These are phyloP conservation scores for Diachrysia chrysitis DNA, from an alignment of 2,888 invertebrate species.

Conservation along the genomic window DNA sequence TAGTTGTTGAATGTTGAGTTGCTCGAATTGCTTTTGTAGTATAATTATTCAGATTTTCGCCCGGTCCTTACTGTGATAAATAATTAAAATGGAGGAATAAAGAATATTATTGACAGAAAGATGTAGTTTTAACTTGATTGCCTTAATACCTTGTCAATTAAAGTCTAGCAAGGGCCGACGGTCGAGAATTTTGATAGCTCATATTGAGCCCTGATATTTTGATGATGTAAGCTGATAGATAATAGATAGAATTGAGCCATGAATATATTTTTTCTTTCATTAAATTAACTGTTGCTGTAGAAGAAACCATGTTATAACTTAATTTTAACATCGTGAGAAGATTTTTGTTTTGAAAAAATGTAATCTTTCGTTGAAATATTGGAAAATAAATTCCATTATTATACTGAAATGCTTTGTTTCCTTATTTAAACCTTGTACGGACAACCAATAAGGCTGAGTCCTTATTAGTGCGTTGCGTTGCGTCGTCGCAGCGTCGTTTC, in stretches of 20 bases:
- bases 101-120: constrained; percentile 69
- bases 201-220: constrained; percentile 88
- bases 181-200: constrained; percentile 86
- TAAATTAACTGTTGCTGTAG: constrained; percentile 76
- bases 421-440: constrained; percentile 60
- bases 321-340: constrained; percentile 77
- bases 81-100: constrained; percentile 74
- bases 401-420: constrained; percentile 71
- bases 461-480: too few relatives aligned
- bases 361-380: constrained; percentile 82
- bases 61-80: constrained; percentile 87
- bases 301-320: constrained; percentile 76
- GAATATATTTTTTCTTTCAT: constrained; percentile 75
- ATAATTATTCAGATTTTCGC: constrained; percentile 87
- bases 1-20: constrained; percentile 83
- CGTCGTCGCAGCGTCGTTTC: too few relatives aligned
- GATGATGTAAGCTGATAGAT: constrained; percentile 80
- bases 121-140: constrained; percentile 74
- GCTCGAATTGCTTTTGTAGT: constrained; percentile 85
- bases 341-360: constrained; percentile 77
- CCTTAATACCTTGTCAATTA: constrained; percentile 80
- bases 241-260: constrained; percentile 85
- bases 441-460: too few relatives aligned
- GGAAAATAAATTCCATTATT: constrained; percentile 86
- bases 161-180: constrained; percentile 77